Evolutionary conservation across 2,888 invertebrate species (phyloP).

Genomic region (Patella caerulea): DNA sequence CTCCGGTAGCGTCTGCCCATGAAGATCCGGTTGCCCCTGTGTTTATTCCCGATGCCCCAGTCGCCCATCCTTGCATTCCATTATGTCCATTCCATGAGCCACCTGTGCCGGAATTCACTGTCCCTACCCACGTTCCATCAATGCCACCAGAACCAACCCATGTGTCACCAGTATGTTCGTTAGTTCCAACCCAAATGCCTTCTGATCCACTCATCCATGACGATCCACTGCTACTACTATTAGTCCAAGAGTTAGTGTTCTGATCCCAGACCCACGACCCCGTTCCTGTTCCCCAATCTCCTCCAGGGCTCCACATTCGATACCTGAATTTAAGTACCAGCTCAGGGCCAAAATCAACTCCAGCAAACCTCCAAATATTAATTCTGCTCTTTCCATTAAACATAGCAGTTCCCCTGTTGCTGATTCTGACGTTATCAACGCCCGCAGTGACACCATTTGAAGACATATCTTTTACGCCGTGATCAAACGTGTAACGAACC

Average conservation of each 20-base stretch:
- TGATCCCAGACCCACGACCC: not conserved
- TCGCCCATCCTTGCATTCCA: not conserved
- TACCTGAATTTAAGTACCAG: conserved; percentile 47
- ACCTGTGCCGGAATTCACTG: not conserved
- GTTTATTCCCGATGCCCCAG: too few relatives aligned
- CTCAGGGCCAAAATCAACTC: conserved; percentile 43
- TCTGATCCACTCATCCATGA: not conserved
- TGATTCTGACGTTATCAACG: conserved; percentile 42
- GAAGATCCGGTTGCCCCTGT: too few relatives aligned
- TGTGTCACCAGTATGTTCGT: not conserved
- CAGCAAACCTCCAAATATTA: conserved; percentile 50
- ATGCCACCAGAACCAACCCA: not conserved
- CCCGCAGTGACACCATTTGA: conserved; percentile 41
- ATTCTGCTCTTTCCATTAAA: conserved; percentile 50
- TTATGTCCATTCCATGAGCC: not conserved
- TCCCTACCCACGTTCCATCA: not conserved
- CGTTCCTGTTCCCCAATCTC: not conserved
- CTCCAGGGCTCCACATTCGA: conserved; percentile 28
- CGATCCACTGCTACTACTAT: not conserved
- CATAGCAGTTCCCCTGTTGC: conserved; percentile 50
- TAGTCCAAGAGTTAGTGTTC: not conserved
- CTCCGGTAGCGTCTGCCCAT: too few relatives aligned
- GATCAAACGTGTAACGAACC: conserved; percentile 51
- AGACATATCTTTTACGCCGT: conserved; percentile 49
- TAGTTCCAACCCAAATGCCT: not conserved